A percentile compares a stretch with the other conserved stretches of the same genome.
These are phyloP conservation scores for Rachycentron canadum DNA, from an alignment of 2,797 vertebrate genomes.

Conservation along the genomic window DNA sequence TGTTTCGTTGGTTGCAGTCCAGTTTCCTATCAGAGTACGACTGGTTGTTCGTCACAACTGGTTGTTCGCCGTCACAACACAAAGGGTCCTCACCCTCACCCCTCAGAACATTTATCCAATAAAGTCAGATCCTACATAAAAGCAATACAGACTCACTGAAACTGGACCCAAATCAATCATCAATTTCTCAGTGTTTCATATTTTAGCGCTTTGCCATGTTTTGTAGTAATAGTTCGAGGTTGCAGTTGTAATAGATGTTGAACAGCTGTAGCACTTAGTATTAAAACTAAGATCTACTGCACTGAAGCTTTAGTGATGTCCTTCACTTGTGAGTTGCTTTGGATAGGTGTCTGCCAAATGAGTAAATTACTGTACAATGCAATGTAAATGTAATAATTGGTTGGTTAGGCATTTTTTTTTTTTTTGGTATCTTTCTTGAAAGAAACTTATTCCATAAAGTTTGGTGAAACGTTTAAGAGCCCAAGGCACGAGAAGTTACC, in stretches of 20 bases:
- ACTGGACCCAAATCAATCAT: neutral
- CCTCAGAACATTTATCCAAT: neutral
- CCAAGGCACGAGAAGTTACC: slow-evolving; percentile 1
- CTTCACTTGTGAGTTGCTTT: too few species aligned
- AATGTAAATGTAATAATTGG: neutral
- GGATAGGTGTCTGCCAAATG: too few species aligned
- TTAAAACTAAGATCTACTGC: too few species aligned
- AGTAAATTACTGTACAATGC: too few species aligned
- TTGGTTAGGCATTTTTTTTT: neutral
- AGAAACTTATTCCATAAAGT: neutral
- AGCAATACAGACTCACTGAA: neutral
- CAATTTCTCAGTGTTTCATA: neutral
- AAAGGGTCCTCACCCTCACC: neutral
- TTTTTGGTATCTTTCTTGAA: neutral
- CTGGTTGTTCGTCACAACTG: neutral
- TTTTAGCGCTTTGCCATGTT: slow-evolving; percentile 14
- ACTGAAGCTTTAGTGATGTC: too few species aligned
- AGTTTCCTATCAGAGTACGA: neutral
- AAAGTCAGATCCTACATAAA: neutral
- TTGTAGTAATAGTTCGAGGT: neutral
- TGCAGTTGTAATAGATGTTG: neutral
- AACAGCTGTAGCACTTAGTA: too few species aligned
- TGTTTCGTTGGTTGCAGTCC: neutral
- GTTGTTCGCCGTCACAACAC: too few species aligned
- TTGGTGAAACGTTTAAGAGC: neutral